Conservation (phyloP, 2,113 vertebrate genomes). For the Microtus oregoni region DNA sequence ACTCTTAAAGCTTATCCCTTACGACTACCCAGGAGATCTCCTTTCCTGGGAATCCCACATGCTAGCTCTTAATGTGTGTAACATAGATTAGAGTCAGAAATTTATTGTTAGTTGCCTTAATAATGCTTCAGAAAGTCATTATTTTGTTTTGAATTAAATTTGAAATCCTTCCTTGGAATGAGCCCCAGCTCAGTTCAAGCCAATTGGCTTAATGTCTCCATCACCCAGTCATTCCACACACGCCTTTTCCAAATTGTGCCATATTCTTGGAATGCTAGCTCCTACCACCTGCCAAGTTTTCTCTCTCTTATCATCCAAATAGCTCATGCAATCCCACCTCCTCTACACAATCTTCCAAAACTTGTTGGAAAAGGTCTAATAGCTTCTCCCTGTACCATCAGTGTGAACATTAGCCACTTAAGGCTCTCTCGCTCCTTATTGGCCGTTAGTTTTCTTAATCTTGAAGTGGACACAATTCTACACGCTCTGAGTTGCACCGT, state of each 20-base stretch:
- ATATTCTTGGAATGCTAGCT: slow-evolving; percentile 74
- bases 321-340: slow-evolving; percentile 70
- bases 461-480: background rate
- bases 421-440: background rate
- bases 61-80: background rate
- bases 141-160: slow-evolving; percentile 78
- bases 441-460: background rate
- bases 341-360: slow-evolving; percentile 69
- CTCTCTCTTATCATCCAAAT: slow-evolving; percentile 76
- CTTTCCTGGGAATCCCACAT: background rate
- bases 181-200: slow-evolving; percentile 35
- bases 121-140: slow-evolving; percentile 69
- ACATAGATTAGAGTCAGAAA: background rate
- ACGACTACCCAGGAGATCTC: background rate
- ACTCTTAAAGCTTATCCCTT: accelerated
- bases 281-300: slow-evolving; percentile 70
- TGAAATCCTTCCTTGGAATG: slow-evolving; percentile 75
- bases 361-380: slow-evolving; percentile 72
- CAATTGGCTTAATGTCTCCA: slow-evolving; percentile 68
- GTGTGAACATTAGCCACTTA: slow-evolving; percentile 66
- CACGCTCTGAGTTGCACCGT: accelerated
- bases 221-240: slow-evolving; percentile 67
- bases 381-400: slow-evolving; percentile 47
- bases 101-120: slow-evolving; percentile 47
- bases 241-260: slow-evolving; percentile 73